Percentiles rank a stretch among this genome's conserved stretches.
These are phyloP conservation scores for Pogonognathellus flavescens DNA, from an alignment of 1,140 invertebrate genomes.

Conservation along the genomic window DNA sequence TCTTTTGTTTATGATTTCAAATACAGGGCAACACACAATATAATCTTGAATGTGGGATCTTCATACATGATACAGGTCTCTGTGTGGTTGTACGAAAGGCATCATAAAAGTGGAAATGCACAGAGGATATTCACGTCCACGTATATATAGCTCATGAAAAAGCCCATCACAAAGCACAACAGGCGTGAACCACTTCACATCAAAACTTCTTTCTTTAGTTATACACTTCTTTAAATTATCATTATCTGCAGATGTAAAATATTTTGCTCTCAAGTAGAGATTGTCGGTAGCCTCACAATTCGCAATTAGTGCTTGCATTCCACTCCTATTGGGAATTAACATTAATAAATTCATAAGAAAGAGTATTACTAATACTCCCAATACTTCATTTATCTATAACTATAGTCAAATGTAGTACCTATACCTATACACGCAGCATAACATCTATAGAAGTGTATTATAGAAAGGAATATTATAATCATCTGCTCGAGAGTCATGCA, in stretches of 20 bases:
- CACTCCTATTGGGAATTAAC: constrained; percentile 29
- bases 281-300: constrained; percentile 14
- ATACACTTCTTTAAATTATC: constrained; percentile 27
- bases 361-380: neutral
- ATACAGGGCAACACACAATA: constrained; percentile 19
- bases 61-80: neutral
- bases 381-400: neutral
- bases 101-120: constrained; percentile 6
- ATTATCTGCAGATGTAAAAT: constrained; percentile 34
- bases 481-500: constrained; percentile 1
- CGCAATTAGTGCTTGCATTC: constrained; percentile 36
- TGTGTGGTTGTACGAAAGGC: neutral
- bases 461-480: too few species aligned
- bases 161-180: neutral
- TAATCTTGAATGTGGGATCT: constrained; percentile 42
- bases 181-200: constrained; percentile 33
- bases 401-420: neutral
- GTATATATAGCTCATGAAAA: neutral
- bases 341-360: constrained; percentile 23
- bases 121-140: neutral
- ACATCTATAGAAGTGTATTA: too few species aligned
- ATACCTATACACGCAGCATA: too few species aligned
- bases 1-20: constrained; percentile 44
- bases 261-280: constrained; percentile 32
- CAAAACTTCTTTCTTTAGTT: neutral